Evolutionary conservation across 2,113 vertebrate genomes (phyloP).

Genomic region (Oryzias curvinotus): DNA sequence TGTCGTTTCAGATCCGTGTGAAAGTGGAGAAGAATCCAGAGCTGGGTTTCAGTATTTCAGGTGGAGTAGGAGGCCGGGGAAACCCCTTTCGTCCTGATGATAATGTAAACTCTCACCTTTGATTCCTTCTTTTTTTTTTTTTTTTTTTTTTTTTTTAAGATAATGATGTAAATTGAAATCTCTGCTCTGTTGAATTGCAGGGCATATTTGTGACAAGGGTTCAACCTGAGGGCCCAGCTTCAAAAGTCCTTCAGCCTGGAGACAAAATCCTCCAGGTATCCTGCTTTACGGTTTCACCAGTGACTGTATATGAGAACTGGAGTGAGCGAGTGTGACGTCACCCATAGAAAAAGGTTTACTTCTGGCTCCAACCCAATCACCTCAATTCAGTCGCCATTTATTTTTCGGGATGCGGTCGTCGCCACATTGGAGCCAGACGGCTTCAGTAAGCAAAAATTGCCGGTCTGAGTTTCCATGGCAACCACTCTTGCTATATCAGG

Average conservation of each 20-base stretch:
- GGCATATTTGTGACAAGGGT: constrained; percentile 99
- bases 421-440: too few relatives aligned
- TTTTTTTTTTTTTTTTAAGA: too few relatives aligned
- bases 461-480: too few relatives aligned
- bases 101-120: constrained; percentile 79
- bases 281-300: background rate
- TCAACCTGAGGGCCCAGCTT: constrained; percentile 93
- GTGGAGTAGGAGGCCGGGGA: constrained; percentile 93
- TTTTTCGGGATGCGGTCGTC: too few relatives aligned
- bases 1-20: constrained; percentile 85
- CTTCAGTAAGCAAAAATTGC: too few relatives aligned
- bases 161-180: background rate
- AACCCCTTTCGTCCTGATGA: constrained; percentile 96
- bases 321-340: background rate
- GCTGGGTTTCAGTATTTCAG: constrained; percentile 98
- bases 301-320: too few relatives aligned
- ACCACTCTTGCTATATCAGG: too few relatives aligned
- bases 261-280: constrained; percentile 82
- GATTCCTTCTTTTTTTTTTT: too few relatives aligned
- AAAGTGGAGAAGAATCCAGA: constrained; percentile 97
- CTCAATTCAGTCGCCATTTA: too few relatives aligned
- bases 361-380: too few relatives aligned
- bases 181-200: constrained; percentile 60
- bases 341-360: too few relatives aligned
- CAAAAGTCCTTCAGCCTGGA: constrained; percentile 91